These are phyloP conservation scores for Pomacea maculata DNA, from an alignment of 1,140 invertebrate genomes.

Conservation along the genomic window DNA sequence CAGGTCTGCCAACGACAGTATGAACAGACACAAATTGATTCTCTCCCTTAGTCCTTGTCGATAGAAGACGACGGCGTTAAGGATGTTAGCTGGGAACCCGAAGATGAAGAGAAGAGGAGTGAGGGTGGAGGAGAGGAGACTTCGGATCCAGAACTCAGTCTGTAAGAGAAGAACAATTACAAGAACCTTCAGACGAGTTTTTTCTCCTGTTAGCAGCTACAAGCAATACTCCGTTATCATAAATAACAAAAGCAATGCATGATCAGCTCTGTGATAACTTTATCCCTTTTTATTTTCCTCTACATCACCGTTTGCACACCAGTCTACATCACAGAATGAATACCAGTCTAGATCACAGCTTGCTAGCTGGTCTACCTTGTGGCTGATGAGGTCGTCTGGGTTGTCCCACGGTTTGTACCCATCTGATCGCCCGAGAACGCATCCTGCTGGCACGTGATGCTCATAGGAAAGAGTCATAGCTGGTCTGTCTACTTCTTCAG, in stretches of 20 bases:
- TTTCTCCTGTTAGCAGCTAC: not conserved
- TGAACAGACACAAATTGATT: slow-evolving; percentile 14
- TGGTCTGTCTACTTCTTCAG: no score
- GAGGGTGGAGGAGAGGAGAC: not conserved
- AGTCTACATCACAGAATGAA: not conserved
- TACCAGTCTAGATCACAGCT: no score
- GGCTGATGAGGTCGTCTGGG: no score
- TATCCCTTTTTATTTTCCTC: not conserved
- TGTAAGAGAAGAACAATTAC: not conserved
- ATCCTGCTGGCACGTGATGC: no score
- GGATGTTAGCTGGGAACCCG: slow-evolving; percentile 5
- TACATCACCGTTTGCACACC: not conserved
- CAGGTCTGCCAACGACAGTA: not conserved
- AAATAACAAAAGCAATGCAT: no score
- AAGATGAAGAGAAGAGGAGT: slow-evolving; percentile 5
- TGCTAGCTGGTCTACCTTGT: no score
- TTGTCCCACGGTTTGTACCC: no score
- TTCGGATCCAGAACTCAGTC: not conserved
- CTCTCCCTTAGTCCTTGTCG: slow-evolving; percentile 8
- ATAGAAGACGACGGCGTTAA: slow-evolving; percentile 13
- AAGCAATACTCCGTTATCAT: no score
- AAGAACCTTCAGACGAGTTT: no score
- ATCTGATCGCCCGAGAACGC: no score
- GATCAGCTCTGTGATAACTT: no score
- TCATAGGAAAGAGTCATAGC: no score